phyloP scores from a whole-genome alignment of 2,113 vertebrate species.

The Tragelaphus buxtoni region DNA sequence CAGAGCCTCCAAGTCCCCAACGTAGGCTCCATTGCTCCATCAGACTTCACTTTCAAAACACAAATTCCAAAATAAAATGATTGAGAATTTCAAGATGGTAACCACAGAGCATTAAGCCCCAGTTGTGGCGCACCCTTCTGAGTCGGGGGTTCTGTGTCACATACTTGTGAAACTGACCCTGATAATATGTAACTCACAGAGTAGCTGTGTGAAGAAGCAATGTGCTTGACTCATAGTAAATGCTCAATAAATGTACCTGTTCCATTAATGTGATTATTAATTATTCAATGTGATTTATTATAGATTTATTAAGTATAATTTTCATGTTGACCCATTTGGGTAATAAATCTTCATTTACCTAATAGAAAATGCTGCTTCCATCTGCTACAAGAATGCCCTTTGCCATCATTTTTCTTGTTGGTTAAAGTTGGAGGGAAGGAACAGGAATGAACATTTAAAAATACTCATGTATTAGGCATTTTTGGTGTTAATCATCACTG shows the following conservation, averaged over 20 bases:
- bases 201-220: not conserved
- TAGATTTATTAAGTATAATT: not conserved
- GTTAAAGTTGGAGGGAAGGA: not conserved
- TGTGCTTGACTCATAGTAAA: not conserved
- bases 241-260: not conserved
- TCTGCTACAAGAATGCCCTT: not conserved
- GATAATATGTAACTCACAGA: not conserved
- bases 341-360: constrained; percentile 18
- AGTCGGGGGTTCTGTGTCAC: not conserved
- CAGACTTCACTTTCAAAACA: not conserved
- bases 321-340: not conserved
- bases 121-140: not conserved
- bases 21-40: not conserved
- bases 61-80: not conserved
- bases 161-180: not conserved
- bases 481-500: not conserved
- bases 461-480: not conserved
- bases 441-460: not conserved
- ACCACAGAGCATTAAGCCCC: not conserved
- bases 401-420: not conserved
- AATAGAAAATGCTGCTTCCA: not conserved
- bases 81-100: not conserved
- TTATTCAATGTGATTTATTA: constrained; percentile 21
- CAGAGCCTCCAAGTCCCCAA: not conserved
- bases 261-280: not conserved